phyloP scores from a whole-genome alignment of 2,113 vertebrate genomes.

The Aspiorhynchus laticeps region DNA sequence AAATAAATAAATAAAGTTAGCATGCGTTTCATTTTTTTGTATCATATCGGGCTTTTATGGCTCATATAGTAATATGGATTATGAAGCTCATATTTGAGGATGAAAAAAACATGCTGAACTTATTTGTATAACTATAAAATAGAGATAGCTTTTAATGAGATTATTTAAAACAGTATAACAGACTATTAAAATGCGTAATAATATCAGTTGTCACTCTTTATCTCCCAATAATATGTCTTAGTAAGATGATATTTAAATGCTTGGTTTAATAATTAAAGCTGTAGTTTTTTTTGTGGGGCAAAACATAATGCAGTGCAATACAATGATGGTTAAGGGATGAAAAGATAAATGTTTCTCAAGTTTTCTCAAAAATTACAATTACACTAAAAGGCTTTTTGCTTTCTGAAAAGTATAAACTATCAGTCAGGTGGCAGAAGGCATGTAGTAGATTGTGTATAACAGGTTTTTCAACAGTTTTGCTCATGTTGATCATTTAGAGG shows the following conservation, averaged over 20 bases:
- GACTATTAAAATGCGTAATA: not conserved
- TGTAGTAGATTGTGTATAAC: not conserved
- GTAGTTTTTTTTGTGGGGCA: not conserved
- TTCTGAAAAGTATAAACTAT: not conserved
- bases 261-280: not conserved
- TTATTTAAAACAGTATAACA: not conserved
- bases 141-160: not conserved
- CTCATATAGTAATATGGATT: not conserved
- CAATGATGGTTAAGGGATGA: too few species aligned
- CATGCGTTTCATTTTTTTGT: not conserved
- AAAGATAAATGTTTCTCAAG: too few species aligned
- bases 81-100: not conserved
- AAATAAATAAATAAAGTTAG: not conserved
- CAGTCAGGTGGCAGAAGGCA: not conserved
- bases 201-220: not conserved
- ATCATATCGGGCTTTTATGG: not conserved
- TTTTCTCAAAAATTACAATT: too few species aligned
- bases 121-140: not conserved
- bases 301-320: not conserved
- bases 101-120: too few species aligned
- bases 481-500: not conserved
- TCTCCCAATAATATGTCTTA: not conserved
- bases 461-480: not conserved
- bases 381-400: not conserved
- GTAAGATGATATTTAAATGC: not conserved